phyloP scores from a whole-genome alignment of 64 coral and sea anemone genomes.

The Stichodactyla helianthus region DNA sequence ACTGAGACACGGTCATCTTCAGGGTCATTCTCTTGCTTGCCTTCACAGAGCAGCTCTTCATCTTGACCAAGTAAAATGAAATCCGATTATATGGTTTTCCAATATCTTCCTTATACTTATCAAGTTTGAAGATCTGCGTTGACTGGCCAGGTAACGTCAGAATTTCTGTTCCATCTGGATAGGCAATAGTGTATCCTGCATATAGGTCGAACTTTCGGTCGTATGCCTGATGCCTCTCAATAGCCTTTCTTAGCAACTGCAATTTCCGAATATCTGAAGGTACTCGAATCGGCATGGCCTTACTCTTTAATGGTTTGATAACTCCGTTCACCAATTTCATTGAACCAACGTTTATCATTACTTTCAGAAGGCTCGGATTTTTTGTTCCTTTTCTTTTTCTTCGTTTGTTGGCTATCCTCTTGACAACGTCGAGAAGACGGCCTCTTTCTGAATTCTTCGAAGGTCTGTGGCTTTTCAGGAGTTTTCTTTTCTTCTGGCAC shows the following conservation, averaged over 20 bases:
- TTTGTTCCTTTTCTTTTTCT: background rate
- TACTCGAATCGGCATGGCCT: too few relatives aligned
- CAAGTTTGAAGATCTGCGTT: background rate
- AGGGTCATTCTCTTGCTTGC: background rate
- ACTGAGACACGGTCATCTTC: constrained; percentile 2
- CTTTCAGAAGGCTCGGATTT: constrained; percentile 52
- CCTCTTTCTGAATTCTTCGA: constrained; percentile 40
- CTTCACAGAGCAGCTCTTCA: background rate
- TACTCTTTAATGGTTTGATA: constrained; percentile 11
- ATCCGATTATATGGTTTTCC: background rate
- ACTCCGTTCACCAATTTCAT: constrained; percentile 37
- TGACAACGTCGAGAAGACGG: constrained; percentile 15
- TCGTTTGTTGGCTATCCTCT: constrained; percentile 23
- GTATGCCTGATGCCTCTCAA: constrained; percentile 37
- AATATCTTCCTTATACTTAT: constrained; percentile 7
- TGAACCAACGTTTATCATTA: constrained; percentile 38
- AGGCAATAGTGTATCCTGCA: constrained; percentile 44
- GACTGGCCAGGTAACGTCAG: constrained; percentile 29
- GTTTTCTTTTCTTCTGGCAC: constrained; percentile 35
- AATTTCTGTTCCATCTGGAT: background rate
- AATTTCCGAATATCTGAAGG: too few relatives aligned
- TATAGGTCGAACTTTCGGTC: constrained; percentile 35
- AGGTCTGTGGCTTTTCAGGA: constrained; percentile 38
- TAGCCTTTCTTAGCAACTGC: constrained; percentile 8
- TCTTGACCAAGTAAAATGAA: background rate